Conservation (phyloP, 2,888 invertebrate species). For the Lithophane socia region DNA sequence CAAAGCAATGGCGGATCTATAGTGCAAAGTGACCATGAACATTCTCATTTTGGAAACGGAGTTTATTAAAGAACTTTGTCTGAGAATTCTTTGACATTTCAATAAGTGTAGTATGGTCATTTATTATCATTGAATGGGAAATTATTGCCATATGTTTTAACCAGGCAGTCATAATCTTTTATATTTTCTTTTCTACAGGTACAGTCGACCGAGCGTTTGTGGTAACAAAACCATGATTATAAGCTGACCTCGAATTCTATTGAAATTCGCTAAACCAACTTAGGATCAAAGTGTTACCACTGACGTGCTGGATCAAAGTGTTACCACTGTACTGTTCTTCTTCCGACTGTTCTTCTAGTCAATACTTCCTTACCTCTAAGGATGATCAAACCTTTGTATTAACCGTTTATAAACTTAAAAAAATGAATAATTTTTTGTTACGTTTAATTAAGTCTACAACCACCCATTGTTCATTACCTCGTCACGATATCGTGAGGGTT, state of each 20-base stretch:
- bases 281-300: too few species aligned
- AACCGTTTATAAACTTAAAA: background rate
- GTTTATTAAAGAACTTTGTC: background rate
- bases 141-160: too few species aligned
- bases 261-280: too few species aligned
- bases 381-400: background rate
- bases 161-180: background rate
- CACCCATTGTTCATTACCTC: background rate
- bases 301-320: too few species aligned
- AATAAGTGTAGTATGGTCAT: background rate
- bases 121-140: background rate
- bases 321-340: too few species aligned
- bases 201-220: too few species aligned
- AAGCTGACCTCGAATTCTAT: too few species aligned
- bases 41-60: conserved; percentile 36
- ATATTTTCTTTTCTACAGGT: background rate
- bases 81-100: conserved; percentile 8
- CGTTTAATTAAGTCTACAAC: conserved; percentile 8
- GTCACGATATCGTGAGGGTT: conserved; percentile 30
- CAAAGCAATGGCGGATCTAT: conserved; percentile 30
- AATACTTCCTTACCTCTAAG: too few species aligned
- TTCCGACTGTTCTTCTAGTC: too few species aligned
- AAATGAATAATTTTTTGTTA: background rate
- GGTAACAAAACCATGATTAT: too few species aligned
- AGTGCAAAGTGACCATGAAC: conserved; percentile 41